Percentiles rank a stretch among this genome's conserved stretches.
These are phyloP conservation scores for Mellivora capensis DNA, from an alignment of 2,113 vertebrate species.

Conservation along the genomic window DNA sequence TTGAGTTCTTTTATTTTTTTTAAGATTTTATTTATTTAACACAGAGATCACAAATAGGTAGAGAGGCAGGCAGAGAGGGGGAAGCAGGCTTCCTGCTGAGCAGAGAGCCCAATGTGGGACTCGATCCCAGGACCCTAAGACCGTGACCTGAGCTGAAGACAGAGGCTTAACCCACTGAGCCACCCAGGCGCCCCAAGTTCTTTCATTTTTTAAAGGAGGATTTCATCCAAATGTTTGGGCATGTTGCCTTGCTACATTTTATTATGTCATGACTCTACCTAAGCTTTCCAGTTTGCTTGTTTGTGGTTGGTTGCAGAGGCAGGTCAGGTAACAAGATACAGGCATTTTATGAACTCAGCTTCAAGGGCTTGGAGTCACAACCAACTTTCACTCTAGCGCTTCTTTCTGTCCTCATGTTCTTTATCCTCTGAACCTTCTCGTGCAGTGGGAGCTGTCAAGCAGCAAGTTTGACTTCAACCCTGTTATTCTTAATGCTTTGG, in stretches of 20 bases:
- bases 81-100: no score
- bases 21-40: no score
- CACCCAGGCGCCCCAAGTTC: no score
- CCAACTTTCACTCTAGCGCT: neutral
- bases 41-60: no score
- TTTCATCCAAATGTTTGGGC: neutral
- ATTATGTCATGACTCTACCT: neutral
- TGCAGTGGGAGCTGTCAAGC: neutral
- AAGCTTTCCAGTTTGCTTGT: neutral
- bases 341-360: neutral
- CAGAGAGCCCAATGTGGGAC: no score
- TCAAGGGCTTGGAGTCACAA: neutral
- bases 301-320: neutral
- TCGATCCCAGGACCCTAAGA: no score
- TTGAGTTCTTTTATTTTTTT: neutral
- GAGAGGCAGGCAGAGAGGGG: no score
- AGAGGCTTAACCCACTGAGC: no score
- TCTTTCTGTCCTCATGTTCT: neutral
- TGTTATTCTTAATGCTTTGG: neutral
- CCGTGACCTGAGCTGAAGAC: no score
- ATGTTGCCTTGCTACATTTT: neutral
- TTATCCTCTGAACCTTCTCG: neutral
- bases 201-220: neutral
- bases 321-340: neutral
- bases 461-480: neutral